Evolutionary conservation across 2,113 vertebrate genomes (phyloP), one percentile per base, ranked within the genome.

Genomic region (Paramisgurnus dabryanus): DNA sequence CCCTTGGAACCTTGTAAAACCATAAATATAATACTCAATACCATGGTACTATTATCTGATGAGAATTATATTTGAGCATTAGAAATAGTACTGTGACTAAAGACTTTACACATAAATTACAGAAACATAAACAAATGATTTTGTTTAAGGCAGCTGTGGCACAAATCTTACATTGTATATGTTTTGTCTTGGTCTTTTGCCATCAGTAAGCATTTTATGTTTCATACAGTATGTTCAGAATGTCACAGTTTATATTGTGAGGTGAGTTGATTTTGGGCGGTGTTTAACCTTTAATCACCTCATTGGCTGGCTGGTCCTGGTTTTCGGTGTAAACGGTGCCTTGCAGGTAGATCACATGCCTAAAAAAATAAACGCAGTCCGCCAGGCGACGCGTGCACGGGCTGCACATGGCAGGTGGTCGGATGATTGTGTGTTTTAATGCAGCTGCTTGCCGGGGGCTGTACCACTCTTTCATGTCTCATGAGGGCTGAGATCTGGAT

Each of bases 261-360:
- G 39, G 17, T 34, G 8, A 18, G n/a, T n/a, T n/a, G n/a, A n/a
- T 57, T 72, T 27, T 53, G 4, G 53, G 47, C 47, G 0, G 22
- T 39, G 4, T 53, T 13, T 17, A 55, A 15, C 27, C 67, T 40
- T 12, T 63, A 34, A 41, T 45, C 34, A 61, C 6, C 15, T 45
- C 9, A 55, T 41, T 53, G 27, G 50, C 27, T 11, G 5, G 70
- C 9, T 2, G 72, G 6, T 15, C 8, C 5, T 15, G 15, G 12
- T 4, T 5, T 27, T 11, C 3, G 17, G 7, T 61, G 41, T 63
- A 22, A 63, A 47, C 34, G 61, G 7, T 66, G 61, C 22, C 5
- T 15, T 66, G 61, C 74, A 76, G 74, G 74, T 76, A 53, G 47
- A 76, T 76, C 74, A 76, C 74, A 76, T 76, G 74, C 27, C 61